Conservation (phyloP, 2,113 vertebrate genomes). For the Ceyx margarethae region DNA sequence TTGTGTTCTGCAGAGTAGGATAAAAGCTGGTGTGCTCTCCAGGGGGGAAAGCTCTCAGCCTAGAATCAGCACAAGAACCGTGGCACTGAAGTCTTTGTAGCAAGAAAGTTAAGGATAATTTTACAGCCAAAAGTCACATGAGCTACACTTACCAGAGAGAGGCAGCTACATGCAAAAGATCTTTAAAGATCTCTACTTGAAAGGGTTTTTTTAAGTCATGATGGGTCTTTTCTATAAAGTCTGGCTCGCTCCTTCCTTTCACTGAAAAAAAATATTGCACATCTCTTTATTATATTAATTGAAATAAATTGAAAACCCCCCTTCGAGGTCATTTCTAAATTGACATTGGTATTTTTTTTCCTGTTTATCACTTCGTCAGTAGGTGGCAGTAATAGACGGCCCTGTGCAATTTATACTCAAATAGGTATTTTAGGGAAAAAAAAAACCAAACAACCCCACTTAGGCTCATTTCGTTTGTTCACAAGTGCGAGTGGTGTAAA, state of each 20-base stretch:
- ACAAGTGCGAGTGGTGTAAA: neutral
- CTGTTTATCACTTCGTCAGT: conserved; percentile 11
- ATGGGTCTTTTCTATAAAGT: neutral
- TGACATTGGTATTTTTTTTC: neutral
- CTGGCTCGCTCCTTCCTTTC: neutral
- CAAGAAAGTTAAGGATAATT: neutral
- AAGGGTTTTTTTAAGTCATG: neutral
- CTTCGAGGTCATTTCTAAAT: neutral
- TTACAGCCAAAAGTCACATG: neutral
- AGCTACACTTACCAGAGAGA: neutral
- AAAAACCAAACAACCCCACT: neutral
- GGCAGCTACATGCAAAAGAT: neutral
- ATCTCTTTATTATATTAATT: neutral
- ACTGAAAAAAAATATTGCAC: neutral
- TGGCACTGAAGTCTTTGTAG: neutral
- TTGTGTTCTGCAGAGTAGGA: neutral
- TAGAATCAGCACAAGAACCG: neutral
- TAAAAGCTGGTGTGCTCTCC: neutral
- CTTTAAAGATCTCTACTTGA: neutral
- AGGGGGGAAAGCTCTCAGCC: neutral
- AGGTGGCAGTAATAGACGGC: conserved; percentile 61
- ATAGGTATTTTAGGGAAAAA: neutral
- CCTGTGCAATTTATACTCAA: neutral
- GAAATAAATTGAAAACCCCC: neutral
- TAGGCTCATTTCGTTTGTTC: neutral